Evolutionary conservation across 2,888 invertebrate species (phyloP).

Genomic region (Chalcis sispes): DNA sequence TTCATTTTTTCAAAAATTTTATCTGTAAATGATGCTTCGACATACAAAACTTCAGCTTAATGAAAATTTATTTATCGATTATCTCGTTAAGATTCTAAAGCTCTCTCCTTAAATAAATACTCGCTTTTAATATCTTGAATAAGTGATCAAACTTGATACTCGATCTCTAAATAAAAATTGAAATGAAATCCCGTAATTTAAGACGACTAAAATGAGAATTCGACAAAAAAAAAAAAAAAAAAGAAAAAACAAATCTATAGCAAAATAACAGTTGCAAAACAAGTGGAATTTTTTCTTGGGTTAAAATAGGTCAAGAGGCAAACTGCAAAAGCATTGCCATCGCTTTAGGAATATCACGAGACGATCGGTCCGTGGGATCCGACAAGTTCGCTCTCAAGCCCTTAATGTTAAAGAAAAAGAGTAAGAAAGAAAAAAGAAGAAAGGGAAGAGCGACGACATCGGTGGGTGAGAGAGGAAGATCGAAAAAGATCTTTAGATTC

Average conservation of each 20-base stretch:
- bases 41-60: no score
- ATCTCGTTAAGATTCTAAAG: no score
- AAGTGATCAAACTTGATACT: no score
- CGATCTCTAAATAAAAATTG: slow-evolving; percentile 29
- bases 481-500: slow-evolving; percentile 17
- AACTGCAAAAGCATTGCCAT: not conserved
- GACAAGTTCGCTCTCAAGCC: not conserved
- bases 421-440: not conserved
- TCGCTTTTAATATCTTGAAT: no score
- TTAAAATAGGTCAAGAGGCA: slow-evolving; percentile 49
- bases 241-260: not conserved
- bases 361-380: slow-evolving; percentile 35
- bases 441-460: not conserved
- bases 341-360: slow-evolving; percentile 1
- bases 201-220: not conserved
- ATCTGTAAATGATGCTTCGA: no score
- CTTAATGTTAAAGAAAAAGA: slow-evolving; percentile 7
- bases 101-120: no score
- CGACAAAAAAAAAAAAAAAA: not conserved
- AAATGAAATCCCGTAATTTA: slow-evolving; percentile 29
- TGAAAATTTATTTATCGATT: no score
- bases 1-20: no score
- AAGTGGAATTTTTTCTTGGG: not conserved
- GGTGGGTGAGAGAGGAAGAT: slow-evolving; percentile 5
- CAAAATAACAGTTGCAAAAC: not conserved